Conservation (phyloP, 2,113 vertebrate genomes). For the Uria lomvia region DNA sequence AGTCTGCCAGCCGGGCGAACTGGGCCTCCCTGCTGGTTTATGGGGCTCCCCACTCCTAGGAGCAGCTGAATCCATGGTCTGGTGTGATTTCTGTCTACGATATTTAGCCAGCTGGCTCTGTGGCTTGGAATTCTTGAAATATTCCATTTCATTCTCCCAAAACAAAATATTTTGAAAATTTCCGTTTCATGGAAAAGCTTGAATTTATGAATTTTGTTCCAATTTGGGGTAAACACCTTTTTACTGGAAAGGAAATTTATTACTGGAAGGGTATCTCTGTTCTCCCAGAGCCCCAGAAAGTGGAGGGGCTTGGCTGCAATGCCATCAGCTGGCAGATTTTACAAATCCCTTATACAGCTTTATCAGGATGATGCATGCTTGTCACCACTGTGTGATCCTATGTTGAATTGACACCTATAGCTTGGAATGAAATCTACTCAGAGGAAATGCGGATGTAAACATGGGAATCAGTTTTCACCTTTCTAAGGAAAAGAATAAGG, state of each 20-base stretch:
- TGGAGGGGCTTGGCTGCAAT: background rate
- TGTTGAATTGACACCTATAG: background rate
- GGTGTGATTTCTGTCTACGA: background rate
- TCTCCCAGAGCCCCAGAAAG: background rate
- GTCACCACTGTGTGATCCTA: background rate
- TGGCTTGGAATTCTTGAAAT: background rate
- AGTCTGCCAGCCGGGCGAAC: background rate
- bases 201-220: background rate
- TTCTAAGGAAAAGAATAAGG: background rate
- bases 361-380: background rate
- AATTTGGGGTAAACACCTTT: background rate
- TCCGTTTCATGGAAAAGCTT: background rate
- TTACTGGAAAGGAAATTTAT: background rate
- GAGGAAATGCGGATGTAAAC: background rate
- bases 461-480: background rate
- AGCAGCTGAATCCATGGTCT: background rate
- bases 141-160: background rate
- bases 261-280: background rate
- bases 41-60: background rate
- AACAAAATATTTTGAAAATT: constrained; percentile 35
- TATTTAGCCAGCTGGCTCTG: constrained; percentile 15
- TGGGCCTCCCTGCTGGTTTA: constrained; percentile 38
- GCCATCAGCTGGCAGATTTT: background rate
- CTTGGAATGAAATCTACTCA: background rate
- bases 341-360: background rate